Evolutionary conservation across 2,888 invertebrate species (phyloP).

Genomic region (Yponomeuta sedellus): DNA sequence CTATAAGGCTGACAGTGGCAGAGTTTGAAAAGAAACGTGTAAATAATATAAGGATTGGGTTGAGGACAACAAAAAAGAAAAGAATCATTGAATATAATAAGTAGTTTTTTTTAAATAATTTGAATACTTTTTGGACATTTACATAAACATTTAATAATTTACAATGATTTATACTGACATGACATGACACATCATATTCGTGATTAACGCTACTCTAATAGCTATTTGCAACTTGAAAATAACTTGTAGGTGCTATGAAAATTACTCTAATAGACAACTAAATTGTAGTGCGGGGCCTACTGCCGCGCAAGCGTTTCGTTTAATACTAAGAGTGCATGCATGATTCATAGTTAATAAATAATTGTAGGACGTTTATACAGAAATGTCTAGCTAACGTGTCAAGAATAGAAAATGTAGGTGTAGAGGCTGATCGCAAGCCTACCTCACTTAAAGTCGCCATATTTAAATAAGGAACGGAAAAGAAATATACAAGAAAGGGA

Average conservation of each 20-base stretch:
- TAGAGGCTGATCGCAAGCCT: conserved; percentile 26
- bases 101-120: conserved; percentile 68
- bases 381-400: conserved; percentile 50
- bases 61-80: conserved; percentile 55
- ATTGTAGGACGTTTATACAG: conserved; percentile 68
- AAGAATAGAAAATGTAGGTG: conserved; percentile 48
- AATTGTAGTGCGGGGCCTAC: conserved; percentile 60
- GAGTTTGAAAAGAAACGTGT: not conserved
- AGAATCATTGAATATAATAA: conserved; percentile 64
- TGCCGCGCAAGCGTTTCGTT: conserved; percentile 58
- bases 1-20: not conserved
- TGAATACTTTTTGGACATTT: conserved; percentile 77
- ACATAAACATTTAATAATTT: conserved; percentile 78
- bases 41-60: conserved; percentile 20
- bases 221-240: conserved; percentile 71
- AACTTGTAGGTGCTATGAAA: conserved; percentile 71
- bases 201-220: conserved; percentile 70
- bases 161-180: conserved; percentile 76
- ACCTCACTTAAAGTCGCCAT: not conserved
- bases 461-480: conserved; percentile 8
- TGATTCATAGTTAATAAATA: conserved; percentile 71
- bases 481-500: not conserved
- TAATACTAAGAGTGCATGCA: conserved; percentile 74
- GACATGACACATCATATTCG: conserved; percentile 72
- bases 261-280: conserved; percentile 63